These are phyloP conservation scores for Pseudocheirus occidentalis DNA, from an alignment of 2,797 vertebrate species.

Conservation along the genomic window DNA sequence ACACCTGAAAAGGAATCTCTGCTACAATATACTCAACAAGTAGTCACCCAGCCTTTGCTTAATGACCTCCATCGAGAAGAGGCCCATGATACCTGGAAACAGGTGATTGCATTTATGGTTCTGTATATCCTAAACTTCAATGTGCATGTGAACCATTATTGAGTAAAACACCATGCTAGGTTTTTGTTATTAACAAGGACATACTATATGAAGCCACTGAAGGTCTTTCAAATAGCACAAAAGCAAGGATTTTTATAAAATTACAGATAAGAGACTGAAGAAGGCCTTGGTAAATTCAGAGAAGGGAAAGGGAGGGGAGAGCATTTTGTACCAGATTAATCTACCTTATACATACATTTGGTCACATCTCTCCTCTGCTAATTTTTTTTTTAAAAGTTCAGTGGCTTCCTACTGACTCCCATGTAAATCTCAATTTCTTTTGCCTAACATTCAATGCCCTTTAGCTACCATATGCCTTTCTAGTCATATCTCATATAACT, in stretches of 20 bases:
- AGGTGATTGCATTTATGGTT: not conserved
- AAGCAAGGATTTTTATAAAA: not conserved
- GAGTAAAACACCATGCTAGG: not conserved
- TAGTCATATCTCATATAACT: not conserved
- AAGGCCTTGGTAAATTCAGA: not conserved
- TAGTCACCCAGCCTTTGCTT: not conserved
- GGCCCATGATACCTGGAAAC: not conserved
- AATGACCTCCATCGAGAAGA: not conserved
- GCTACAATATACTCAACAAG: not conserved
- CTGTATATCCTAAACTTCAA: not conserved
- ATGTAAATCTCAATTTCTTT: too few species aligned
- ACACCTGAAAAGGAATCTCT: not conserved
- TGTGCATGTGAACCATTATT: not conserved
- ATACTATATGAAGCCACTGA: not conserved
- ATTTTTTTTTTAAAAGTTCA: not conserved
- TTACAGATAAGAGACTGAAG: not conserved
- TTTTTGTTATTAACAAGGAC: not conserved
- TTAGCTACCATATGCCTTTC: not conserved
- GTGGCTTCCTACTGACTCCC: not conserved
- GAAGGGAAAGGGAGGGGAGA: not conserved
- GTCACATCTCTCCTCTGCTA: not conserved
- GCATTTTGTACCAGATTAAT: not conserved
- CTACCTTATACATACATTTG: not conserved
- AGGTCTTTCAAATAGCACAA: not conserved
- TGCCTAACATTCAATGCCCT: not conserved